Base-by-base conservation (phyloP, 1,140 invertebrate genomes). In the Paramacrobiotus metropolitanus region DNA sequence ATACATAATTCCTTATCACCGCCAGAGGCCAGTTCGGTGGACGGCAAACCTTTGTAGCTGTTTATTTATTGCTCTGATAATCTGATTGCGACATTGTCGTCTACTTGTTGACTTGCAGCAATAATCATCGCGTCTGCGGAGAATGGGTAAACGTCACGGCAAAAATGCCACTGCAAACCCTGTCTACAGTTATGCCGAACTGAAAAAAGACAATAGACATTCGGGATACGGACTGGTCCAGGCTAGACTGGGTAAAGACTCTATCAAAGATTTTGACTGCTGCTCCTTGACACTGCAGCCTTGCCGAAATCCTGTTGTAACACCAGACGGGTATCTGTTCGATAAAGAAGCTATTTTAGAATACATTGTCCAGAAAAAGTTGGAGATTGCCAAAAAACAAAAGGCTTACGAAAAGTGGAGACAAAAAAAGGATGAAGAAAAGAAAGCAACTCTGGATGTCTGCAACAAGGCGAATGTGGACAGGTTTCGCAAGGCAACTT, bases 161-260 rank as follows among this genome's bases (percentile, higher is more conserved):
- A 83, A 87, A 71, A 99, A 99, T 76, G 92, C 89, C 68, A 99
- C 95, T 1, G 93, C 93, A 20, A 89, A 91, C 61, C 88, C 91
- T 24, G 92, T 97, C 31, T 99, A 99, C 70, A 94, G 92, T 0
- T 98, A 98, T 70, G 86, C 95, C 70, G 95, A 99, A 71, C 91
- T 93, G 71, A 86, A 92, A 70, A 95, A 92, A 69, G 95, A 99
- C 70, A 87, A 88, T 3, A 80, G 83, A 60, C 81, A 84, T 9
- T 67, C 66, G 60, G 62, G 82, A 80, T 80, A 78, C 70, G 78
- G 79, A 3, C 74, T 73, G 20, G 69, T 75, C 61, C 67, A 69
- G 44, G 66, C 72, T 69, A 76, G 94, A 68, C 77, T 97, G 45
- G 89, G 91, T 2, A 94, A 93, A 73, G 94, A 98, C 78, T 93